Evolutionary conservation across 2,888 invertebrate species (phyloP).

Genomic region (Netelia inedita): DNA sequence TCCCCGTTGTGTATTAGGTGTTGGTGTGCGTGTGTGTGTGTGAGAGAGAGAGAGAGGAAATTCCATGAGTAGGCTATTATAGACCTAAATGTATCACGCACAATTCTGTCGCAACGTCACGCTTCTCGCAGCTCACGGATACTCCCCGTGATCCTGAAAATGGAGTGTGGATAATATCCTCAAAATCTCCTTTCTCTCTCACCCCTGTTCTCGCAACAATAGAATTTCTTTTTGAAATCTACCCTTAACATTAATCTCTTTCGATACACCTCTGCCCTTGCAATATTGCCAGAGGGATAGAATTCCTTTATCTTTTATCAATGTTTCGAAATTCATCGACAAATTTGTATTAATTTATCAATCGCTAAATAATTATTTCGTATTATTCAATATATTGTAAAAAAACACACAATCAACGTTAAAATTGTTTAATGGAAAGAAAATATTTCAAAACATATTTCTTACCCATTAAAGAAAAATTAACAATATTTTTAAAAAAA

Average conservation of each 20-base stretch:
- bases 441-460: neutral
- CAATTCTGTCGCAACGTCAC: slow-evolving; percentile 43
- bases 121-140: neutral
- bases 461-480: neutral
- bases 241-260: neutral
- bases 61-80: slow-evolving; percentile 7
- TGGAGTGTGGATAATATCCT: neutral
- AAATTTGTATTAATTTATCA: too few species aligned
- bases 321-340: too few species aligned
- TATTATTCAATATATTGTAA: too few species aligned
- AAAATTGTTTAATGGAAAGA: too few species aligned
- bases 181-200: neutral
- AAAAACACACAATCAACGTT: too few species aligned
- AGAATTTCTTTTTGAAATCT: neutral
- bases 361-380: too few species aligned
- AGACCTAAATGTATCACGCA: slow-evolving; percentile 23
- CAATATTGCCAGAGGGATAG: too few species aligned
- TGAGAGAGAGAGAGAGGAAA: neutral
- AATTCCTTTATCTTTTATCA: too few species aligned
- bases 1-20: neutral
- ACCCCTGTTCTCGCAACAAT: neutral
- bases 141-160: slow-evolving; percentile 16
- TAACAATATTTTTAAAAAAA: neutral
- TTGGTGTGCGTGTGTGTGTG: neutral
- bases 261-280: neutral